Conservation (phyloP, 2,797 vertebrate species). For the Smutsia temminckii region DNA sequence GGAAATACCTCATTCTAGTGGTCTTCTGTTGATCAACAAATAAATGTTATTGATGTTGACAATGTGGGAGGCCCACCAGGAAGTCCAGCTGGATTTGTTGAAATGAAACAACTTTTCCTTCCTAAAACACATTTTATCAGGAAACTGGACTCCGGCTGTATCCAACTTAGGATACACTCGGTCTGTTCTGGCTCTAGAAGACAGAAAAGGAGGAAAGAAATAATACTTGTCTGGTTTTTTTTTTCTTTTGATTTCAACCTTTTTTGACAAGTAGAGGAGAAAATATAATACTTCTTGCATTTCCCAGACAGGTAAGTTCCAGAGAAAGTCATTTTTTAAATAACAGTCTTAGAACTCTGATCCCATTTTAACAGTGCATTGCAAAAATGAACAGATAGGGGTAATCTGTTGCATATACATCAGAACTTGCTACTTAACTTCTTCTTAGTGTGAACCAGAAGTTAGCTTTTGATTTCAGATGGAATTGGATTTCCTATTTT, state of each 20-base stretch:
- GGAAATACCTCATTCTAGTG: conserved; percentile 55
- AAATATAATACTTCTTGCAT: conserved; percentile 38
- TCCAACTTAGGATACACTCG: conserved; percentile 13
- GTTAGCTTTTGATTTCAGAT: conserved; percentile 5
- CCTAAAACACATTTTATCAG: conserved; percentile 68
- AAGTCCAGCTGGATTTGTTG: conserved; percentile 74
- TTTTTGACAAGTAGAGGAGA: conserved; percentile 43
- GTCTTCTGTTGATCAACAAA: conserved; percentile 67
- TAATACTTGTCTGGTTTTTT: neutral
- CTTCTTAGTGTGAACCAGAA: neutral
- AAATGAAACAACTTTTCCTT: conserved; percentile 72
- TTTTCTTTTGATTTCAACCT: neutral
- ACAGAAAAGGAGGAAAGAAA: conserved; percentile 18
- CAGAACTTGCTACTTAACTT: neutral
- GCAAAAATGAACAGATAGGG: neutral
- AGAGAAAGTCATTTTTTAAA: conserved; percentile 10
- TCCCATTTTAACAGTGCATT: neutral
- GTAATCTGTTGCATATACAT: neutral
- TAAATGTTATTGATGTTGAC: conserved; percentile 63
- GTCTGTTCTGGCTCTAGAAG: conserved; percentile 40
- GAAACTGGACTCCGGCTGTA: conserved; percentile 46
- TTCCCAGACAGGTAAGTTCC: conserved; percentile 1
- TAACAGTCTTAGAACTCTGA: neutral
- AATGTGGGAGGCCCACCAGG: conserved; percentile 71
- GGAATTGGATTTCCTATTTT: neutral